These are phyloP conservation scores for Balaeniceps rex DNA, from an alignment of 2,113 vertebrate genomes.

Conservation along the genomic window DNA sequence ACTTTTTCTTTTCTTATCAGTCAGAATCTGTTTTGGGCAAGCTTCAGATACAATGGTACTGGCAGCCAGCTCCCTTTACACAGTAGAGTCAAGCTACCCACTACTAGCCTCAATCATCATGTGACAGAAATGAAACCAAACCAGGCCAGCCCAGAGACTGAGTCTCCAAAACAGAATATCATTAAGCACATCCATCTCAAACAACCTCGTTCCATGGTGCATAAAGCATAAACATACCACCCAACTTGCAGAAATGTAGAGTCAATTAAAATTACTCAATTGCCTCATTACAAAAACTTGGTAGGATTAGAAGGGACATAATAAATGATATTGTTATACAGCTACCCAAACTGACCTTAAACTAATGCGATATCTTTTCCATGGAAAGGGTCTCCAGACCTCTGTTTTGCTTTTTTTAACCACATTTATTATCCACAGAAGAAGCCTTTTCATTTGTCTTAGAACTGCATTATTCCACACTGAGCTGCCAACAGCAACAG, in stretches of 20 bases:
- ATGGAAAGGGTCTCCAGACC: not conserved
- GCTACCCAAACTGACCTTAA: constrained; percentile 25
- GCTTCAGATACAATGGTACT: not conserved
- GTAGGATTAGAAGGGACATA: not conserved
- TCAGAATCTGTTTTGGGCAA: not conserved
- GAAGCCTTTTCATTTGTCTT: not conserved
- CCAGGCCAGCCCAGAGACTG: not conserved
- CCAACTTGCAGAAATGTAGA: constrained; percentile 17
- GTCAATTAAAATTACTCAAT: not conserved
- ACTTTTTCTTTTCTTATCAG: not conserved
- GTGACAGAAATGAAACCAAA: not conserved
- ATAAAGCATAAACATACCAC: constrained; percentile 21
- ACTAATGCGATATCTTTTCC: not conserved
- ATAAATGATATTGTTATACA: not conserved
- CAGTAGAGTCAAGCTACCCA: not conserved
- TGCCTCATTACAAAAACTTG: not conserved
- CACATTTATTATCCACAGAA: not conserved
- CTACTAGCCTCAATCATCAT: not conserved
- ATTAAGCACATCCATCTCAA: not conserved
- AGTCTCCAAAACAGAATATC: constrained; percentile 2
- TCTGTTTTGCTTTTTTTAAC: constrained; percentile 6
- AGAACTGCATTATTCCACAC: constrained; percentile 6
- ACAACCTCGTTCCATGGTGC: not conserved
- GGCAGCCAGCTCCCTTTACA: not conserved
- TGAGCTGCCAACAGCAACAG: constrained; percentile 26